Base-by-base conservation (phyloP, 2,888 invertebrate genomes). In the Leucophenga montana region DNA sequence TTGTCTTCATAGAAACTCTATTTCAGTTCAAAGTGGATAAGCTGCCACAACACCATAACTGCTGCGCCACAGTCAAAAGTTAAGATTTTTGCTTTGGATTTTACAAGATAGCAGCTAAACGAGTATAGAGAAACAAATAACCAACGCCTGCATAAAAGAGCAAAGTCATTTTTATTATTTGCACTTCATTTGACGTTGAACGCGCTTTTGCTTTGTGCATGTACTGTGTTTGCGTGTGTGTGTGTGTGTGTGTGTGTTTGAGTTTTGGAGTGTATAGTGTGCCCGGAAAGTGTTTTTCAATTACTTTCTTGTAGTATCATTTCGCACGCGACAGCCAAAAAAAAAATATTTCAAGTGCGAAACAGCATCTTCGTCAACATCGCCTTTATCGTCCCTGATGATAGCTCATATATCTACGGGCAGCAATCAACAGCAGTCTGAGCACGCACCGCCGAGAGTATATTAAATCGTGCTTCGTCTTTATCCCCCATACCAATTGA, bases 81-180 rank as follows among this genome's bases (percentile, higher is more conserved):
- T 27, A 3, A 27, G 2, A 27, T 27, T 27, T 27, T 27, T 4
- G 27, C 2, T 27, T 27, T 5, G 9, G 39, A 39, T 5, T 39
- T 39, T 11, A 39, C 39, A 39, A 39, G 8, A 27, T 2, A 27
- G 27, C 39, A 5, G 3, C 39, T 8, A 8, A 5, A n/a, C n/a
- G n/a, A 39, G 11, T 39, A 5, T 39, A 39, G 9, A 39, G 9
- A 8, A 39, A 39, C 1, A 39, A 39, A 39, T 39, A 39, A 39
- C 8, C 11, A 2, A 46, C 13, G n/a, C 11, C 27, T 4, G 31
- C 22, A 3, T 5, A 13, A 59, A 31, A 39, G 22, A 22, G 27
- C 56, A 56, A 59, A 59, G 59, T 33, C 59, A 59, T n/a, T 59
- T 33, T n/a, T 16, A 14, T 59, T 59, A 59, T 59, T 59, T 59